Conservation (phyloP, 2,888 invertebrate genomes). For the Barypeithes pellucidus region DNA sequence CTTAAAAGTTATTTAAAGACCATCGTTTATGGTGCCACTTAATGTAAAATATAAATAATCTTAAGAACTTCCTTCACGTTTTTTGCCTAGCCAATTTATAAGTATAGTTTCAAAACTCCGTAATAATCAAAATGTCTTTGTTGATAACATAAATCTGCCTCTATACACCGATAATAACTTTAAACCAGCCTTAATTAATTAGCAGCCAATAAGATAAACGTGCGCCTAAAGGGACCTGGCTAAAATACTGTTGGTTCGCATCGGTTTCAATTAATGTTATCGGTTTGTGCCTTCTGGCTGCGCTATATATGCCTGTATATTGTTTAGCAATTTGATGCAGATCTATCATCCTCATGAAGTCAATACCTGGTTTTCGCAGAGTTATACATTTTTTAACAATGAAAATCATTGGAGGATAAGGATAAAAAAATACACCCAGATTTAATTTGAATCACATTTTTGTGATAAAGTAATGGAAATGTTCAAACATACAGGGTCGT, state of each 20-base stretch:
- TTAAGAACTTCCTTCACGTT: too few relatives aligned
- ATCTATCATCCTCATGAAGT: not conserved
- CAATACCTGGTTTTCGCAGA: too few relatives aligned
- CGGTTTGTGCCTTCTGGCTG: not conserved
- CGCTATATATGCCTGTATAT: not conserved
- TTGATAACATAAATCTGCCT: not conserved
- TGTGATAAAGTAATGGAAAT: too few relatives aligned
- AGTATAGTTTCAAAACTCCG: too few relatives aligned
- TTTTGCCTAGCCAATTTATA: not conserved
- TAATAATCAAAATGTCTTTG: not conserved
- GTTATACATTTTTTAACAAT: too few relatives aligned
- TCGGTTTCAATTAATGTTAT: slow-evolving; percentile 30
- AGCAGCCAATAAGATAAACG: slow-evolving; percentile 8
- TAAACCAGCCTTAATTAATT: slow-evolving; percentile 8
- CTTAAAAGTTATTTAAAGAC: too few relatives aligned
- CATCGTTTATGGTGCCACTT: too few relatives aligned
- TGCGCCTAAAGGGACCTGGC: not conserved
- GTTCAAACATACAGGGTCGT: too few relatives aligned
- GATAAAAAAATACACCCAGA: too few relatives aligned
- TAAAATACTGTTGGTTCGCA: slow-evolving; percentile 27
- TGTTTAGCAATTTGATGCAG: slow-evolving; percentile 11
- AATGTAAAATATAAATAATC: too few relatives aligned
- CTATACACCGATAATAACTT: not conserved
- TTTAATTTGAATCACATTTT: too few relatives aligned
- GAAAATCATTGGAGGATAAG: too few relatives aligned